Percentiles rank a stretch among this genome's conserved stretches.
Evolutionary conservation across 2,888 invertebrate genomes (phyloP).

Genomic region (Calliscelio sp.): DNA sequence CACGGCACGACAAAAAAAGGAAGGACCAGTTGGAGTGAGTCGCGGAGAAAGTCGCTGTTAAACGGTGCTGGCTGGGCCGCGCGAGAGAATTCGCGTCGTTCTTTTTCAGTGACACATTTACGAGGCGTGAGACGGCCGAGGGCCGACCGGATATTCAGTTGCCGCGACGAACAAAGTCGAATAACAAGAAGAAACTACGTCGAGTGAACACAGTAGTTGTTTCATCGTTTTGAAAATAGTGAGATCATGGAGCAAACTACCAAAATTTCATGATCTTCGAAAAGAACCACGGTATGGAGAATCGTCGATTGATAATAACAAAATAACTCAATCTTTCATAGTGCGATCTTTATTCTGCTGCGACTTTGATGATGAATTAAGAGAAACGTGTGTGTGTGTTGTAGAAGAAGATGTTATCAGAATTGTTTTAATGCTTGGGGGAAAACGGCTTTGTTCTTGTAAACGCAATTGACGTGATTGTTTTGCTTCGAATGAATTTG

Average conservation of each 20-base stretch:
- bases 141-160: conserved; percentile 22
- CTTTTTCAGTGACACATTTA: conserved; percentile 60
- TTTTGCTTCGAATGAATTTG: too few relatives aligned
- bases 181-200: too few relatives aligned
- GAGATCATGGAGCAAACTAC: conserved; percentile 48
- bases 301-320: too few relatives aligned
- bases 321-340: too few relatives aligned
- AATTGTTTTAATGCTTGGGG: too few relatives aligned
- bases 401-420: too few relatives aligned
- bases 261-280: too few relatives aligned
- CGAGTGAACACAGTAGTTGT: neutral
- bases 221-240: neutral
- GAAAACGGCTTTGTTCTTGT: too few relatives aligned
- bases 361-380: too few relatives aligned
- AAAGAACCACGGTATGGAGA: conserved; percentile 50
- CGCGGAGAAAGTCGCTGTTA: conserved; percentile 51
- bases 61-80: conserved; percentile 10
- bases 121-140: conserved; percentile 7
- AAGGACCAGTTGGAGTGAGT: neutral
- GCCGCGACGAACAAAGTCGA: conserved; percentile 18
- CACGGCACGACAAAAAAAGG: neutral
- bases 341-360: too few relatives aligned
- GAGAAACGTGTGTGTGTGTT: too few relatives aligned
- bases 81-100: conserved; percentile 45
- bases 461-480: too few relatives aligned